Conservation (phyloP, 35 echinoderm and acorn worm species). For the Hemicentrotus pulcherrimus region DNA sequence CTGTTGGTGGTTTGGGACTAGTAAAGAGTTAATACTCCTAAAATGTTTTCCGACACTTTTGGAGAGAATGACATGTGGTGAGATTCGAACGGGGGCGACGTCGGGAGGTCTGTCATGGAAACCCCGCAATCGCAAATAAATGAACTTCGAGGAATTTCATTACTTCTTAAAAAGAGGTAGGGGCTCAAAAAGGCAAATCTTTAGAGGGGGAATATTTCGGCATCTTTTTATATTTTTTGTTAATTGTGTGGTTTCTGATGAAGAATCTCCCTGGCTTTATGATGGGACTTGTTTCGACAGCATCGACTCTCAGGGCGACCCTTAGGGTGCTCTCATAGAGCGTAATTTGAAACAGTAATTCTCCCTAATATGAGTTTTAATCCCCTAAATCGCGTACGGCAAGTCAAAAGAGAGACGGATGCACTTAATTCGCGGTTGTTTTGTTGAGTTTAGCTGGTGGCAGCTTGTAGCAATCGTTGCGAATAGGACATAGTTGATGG, state of each 20-base stretch:
- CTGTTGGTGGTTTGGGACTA: neutral
- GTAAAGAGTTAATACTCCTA: constrained; percentile 3
- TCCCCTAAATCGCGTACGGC: constrained; percentile 50
- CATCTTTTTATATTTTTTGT: neutral
- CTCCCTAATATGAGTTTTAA: constrained; percentile 50
- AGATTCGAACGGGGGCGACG: neutral
- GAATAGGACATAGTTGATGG: constrained; percentile 25
- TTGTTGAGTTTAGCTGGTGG: constrained; percentile 42
- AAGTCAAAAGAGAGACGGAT: constrained; percentile 38
- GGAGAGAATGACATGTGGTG: constrained; percentile 1
- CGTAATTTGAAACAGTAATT: constrained; percentile 57
- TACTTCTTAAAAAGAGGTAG: neutral
- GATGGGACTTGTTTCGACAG: neutral
- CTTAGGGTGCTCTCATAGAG: neutral
- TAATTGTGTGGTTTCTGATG: constrained; percentile 9
- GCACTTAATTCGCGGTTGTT: constrained; percentile 44
- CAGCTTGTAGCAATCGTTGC: constrained; percentile 25
- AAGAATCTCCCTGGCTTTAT: neutral
- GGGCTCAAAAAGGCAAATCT: neutral
- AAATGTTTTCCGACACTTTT: constrained; percentile 29
- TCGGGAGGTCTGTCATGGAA: neutral
- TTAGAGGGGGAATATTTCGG: constrained; percentile 13
- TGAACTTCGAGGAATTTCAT: constrained; percentile 10
- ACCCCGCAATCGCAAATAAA: constrained; percentile 30
- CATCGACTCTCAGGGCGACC: neutral